phyloP scores from a whole-genome alignment of 1,140 invertebrate genomes.

The Megathymus violae region DNA sequence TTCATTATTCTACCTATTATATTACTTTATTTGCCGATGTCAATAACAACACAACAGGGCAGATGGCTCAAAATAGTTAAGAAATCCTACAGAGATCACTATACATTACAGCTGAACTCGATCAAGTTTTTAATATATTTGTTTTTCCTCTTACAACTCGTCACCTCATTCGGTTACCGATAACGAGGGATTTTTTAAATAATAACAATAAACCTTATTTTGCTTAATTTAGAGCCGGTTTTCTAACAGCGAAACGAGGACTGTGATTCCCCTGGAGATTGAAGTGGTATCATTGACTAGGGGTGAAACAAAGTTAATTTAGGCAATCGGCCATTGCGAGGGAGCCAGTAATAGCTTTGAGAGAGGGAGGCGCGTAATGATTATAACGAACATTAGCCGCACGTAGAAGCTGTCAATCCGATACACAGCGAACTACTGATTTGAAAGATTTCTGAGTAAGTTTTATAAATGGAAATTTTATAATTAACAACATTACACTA shows the following conservation, averaged over 20 bases:
- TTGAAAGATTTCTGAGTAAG: too few relatives aligned
- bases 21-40: too few relatives aligned
- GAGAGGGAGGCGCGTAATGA: constrained; percentile 22
- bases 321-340: constrained; percentile 32
- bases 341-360: constrained; percentile 25
- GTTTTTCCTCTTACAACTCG: constrained; percentile 25
- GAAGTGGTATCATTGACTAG: constrained; percentile 30
- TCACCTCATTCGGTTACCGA: constrained; percentile 23
- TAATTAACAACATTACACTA: too few relatives aligned
- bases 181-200: not conserved
- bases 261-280: constrained; percentile 29
- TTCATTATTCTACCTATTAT: too few relatives aligned
- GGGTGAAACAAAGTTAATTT: constrained; percentile 33
- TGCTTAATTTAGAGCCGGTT: not conserved
- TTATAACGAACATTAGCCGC: constrained; percentile 16
- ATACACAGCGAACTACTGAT: too few relatives aligned
- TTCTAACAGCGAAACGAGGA: not conserved
- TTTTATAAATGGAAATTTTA: too few relatives aligned
- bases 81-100: constrained; percentile 2
- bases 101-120: constrained; percentile 20
- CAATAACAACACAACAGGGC: constrained; percentile 2
- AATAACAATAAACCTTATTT: not conserved
- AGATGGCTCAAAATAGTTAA: constrained; percentile 18
- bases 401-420: not conserved
- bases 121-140: constrained; percentile 32